Evolutionary conservation across 2,113 vertebrate genomes (phyloP).

Genomic region (Ciconia maguari): DNA sequence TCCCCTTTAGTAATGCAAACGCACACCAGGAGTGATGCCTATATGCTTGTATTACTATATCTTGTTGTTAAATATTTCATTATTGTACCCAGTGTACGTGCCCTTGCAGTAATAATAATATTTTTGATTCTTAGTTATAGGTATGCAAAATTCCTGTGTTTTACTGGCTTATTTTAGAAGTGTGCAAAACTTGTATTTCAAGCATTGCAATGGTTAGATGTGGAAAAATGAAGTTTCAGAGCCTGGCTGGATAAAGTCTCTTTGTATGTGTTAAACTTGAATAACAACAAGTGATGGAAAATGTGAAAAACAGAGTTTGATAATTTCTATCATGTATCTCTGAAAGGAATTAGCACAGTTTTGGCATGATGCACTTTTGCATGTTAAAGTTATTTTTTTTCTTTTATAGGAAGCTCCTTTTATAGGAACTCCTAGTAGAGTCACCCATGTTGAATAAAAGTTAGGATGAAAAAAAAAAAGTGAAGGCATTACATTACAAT

Average conservation of each 20-base stretch:
- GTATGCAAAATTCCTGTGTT: not conserved
- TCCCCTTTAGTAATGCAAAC: not conserved
- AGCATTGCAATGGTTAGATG: not conserved
- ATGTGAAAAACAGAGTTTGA: not conserved
- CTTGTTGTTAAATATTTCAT: not conserved
- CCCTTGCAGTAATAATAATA: not conserved
- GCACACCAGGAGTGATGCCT: not conserved
- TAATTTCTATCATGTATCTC: not conserved
- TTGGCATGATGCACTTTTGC: not conserved
- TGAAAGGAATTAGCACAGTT: not conserved
- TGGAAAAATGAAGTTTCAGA: not conserved
- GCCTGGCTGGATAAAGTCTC: not conserved
- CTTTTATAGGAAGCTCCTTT: not conserved
- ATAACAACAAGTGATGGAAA: not conserved
- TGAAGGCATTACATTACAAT: not conserved
- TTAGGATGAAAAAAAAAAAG: not conserved
- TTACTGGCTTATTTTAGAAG: not conserved
- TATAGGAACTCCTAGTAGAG: too few species aligned
- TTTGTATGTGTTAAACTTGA: not conserved
- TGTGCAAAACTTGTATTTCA: not conserved
- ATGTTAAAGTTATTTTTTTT: not conserved
- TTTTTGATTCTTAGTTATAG: not conserved
- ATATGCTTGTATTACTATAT: not conserved
- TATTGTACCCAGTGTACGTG: rapidly evolving
- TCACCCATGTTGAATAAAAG: not conserved